Percentiles rank a stretch among this genome's conserved stretches.
Conservation (phyloP, 2,888 invertebrate species). For the Rhodophaea formosa region DNA sequence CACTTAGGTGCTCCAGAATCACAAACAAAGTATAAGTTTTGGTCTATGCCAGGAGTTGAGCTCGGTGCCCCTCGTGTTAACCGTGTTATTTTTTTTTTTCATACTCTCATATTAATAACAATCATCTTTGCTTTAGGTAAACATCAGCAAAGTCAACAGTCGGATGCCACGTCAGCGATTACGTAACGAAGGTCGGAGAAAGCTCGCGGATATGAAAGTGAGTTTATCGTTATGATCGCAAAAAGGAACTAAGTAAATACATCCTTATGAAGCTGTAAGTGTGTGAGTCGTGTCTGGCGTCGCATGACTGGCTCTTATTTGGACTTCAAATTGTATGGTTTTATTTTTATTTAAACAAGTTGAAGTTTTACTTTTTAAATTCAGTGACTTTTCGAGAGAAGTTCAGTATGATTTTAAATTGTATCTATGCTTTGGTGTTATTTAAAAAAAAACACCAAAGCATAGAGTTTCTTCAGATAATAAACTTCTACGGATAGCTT, state of each 20-base stretch:
- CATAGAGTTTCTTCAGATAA: too few species aligned
- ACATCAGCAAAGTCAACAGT: neutral
- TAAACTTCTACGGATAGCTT: too few species aligned
- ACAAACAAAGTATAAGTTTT: too few species aligned
- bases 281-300: neutral
- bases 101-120: neutral
- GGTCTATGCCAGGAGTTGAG: too few species aligned
- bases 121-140: conserved; percentile 6
- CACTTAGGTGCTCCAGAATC: too few species aligned
- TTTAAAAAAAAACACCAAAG: too few species aligned
- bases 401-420: too few species aligned
- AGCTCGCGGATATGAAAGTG: conserved; percentile 14
- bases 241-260: neutral
- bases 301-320: neutral
- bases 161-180: neutral
- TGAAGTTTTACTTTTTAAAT: too few species aligned
- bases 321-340: neutral
- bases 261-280: neutral
- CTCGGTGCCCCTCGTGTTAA: too few species aligned
- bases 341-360: neutral
- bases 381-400: too few species aligned
- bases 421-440: too few species aligned
- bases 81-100: too few species aligned
- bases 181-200: conserved; percentile 1
- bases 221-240: conserved; percentile 1